Percentiles rank a stretch among this genome's conserved stretches.
phyloP scores from a whole-genome alignment of 2,888 invertebrate species.

The Nephrotoma flavescens region DNA sequence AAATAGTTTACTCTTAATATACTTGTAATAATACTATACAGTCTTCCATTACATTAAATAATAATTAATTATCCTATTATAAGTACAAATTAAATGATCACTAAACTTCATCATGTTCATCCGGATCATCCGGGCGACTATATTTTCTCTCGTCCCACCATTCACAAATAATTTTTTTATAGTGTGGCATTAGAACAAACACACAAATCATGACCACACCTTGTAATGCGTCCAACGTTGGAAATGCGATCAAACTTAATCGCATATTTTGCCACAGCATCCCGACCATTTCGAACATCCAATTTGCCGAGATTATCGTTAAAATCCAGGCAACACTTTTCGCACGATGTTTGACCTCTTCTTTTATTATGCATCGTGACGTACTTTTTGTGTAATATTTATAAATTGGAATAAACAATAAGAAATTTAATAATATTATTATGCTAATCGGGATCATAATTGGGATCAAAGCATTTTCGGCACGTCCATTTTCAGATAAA shows the following conservation, averaged over 20 bases:
- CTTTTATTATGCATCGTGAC: background rate
- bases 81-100: background rate
- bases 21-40: background rate
- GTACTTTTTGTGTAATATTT: background rate
- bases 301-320: background rate
- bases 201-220: background rate
- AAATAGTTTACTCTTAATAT: too few species aligned
- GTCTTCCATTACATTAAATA: background rate
- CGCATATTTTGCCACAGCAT: background rate
- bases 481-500: background rate
- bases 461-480: background rate
- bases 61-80: background rate
- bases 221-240: background rate
- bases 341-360: background rate
- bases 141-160: background rate
- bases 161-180: background rate
- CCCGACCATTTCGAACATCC: background rate
- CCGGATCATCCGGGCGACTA: background rate
- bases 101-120: background rate
- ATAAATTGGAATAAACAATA: background rate
- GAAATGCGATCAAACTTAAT: background rate
- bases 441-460: background rate
- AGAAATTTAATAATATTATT: background rate
- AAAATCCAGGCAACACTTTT: background rate
- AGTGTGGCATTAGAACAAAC: background rate